Conservation (phyloP, 2,888 invertebrate species). For the Limnephilus lunatus region DNA sequence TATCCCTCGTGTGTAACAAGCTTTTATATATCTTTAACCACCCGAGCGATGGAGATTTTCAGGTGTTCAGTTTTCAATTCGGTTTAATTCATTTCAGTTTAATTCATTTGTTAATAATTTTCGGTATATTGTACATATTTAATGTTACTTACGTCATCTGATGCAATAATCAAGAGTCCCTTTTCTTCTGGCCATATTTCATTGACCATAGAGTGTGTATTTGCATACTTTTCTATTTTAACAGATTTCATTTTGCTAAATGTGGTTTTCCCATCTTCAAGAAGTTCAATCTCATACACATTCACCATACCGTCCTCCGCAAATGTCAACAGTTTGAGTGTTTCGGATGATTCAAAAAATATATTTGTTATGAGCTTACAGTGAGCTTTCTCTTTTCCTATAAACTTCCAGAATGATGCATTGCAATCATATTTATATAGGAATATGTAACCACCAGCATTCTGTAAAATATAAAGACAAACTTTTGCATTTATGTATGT, state of each 20-base stretch:
- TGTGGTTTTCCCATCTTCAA: slow-evolving; percentile 70
- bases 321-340: slow-evolving; percentile 77
- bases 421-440: slow-evolving; percentile 74
- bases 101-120: too few relatives aligned
- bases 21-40: too few relatives aligned
- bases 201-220: slow-evolving; percentile 77
- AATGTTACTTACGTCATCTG: slow-evolving; percentile 51
- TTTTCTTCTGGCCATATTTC: slow-evolving; percentile 70
- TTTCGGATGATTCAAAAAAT: slow-evolving; percentile 75
- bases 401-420: slow-evolving; percentile 74
- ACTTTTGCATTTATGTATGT: too few relatives aligned
- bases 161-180: slow-evolving; percentile 65
- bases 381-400: slow-evolving; percentile 81
- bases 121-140: neutral
- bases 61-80: too few relatives aligned
- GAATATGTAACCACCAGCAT: slow-evolving; percentile 75
- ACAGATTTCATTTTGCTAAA: slow-evolving; percentile 75
- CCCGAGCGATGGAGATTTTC: too few relatives aligned
- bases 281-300: slow-evolving; percentile 78
- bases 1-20: too few relatives aligned
- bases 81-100: too few relatives aligned
- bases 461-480: slow-evolving; percentile 71
- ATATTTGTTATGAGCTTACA: slow-evolving; percentile 78
- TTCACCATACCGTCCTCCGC: slow-evolving; percentile 79
- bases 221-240: slow-evolving; percentile 80